Evolutionary conservation across 92 coral and sea anemone species (phyloP), one percentile per base, ranked within the genome.

Genomic region (Actinernus sp.): DNA sequence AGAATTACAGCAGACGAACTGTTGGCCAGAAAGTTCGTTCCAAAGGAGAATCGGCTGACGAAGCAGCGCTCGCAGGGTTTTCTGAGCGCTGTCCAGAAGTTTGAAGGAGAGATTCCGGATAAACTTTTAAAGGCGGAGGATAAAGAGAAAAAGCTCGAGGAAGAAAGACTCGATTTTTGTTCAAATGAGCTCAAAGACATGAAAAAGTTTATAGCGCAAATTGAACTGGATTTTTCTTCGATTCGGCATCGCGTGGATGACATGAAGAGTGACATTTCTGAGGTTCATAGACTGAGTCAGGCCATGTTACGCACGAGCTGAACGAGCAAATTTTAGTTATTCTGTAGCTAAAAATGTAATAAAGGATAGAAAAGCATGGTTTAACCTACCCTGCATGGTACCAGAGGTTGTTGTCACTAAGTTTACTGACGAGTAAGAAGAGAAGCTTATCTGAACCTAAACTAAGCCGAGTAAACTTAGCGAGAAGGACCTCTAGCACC

Each of bases 51-150:
- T 26, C 49, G 21, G 3, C 1, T 11, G 19, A 1, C 49, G 13
- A 49, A 65, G 14, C 76, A 68, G 17, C 58, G 59, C 6, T 68
- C 76, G 2, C 32, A 53, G 11, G 76, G 18, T 8, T 68, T 68
- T 41, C 59, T 68, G 9, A 54, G 31, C 41, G 61, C 76, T 14
- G 76, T 68, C 24, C 65, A 68, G 44, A 55, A 36, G 54, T 68
- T 68, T 55, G 76, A 68, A 43, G 76, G 76, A 54, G 59, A 41
- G 27, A 51, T 68, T 11, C 76, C 76, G 7, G 76, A 49, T 25
- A 68, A 55, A 23, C 44, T 68, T 1, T 28, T 50, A 20, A 68
- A 68, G 3, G n/a, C n/a, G 36, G 65, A 68, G 55, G 65, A 55
- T 14, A 16, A 9, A 11, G 27, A 3, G 43, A 17, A 30, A 21